Percentiles rank a stretch among this genome's conserved stretches.
phyloP scores from a whole-genome alignment of 2,797 vertebrate genomes.

The Trichosurus vulpecula region DNA sequence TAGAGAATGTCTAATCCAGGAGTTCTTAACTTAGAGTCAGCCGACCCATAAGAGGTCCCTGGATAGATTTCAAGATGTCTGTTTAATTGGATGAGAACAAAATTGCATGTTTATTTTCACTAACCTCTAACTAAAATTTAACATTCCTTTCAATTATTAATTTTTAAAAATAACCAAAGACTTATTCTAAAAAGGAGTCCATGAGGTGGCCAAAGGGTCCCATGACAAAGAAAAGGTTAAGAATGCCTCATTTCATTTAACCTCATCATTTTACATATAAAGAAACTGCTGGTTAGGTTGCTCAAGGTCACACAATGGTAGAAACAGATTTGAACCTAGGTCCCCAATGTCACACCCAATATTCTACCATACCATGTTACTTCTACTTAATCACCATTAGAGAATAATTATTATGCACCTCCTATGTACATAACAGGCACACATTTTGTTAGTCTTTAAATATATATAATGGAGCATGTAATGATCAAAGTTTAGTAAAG shows the following conservation, averaged over 20 bases:
- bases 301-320: not conserved
- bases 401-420: not conserved
- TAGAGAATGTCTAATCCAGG: not conserved
- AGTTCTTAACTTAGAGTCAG: not conserved
- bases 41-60: not conserved
- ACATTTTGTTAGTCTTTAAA: not conserved
- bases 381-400: not conserved
- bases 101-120: not conserved
- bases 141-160: not conserved
- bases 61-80: not conserved
- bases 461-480: not conserved
- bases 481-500: not conserved
- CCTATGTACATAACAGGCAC: not conserved
- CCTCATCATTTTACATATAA: not conserved
- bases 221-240: not conserved
- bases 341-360: not conserved
- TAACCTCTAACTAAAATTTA: not conserved
- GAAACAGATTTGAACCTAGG: not conserved
- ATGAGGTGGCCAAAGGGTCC: not conserved
- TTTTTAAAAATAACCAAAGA: not conserved
- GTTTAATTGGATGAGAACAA: not conserved
- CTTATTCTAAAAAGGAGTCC: not conserved
- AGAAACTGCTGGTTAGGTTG: not conserved
- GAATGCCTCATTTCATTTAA: not conserved
- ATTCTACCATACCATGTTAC: not conserved